Conservation (phyloP, 2,888 invertebrate genomes). For the Eupithecia dodoneata region DNA sequence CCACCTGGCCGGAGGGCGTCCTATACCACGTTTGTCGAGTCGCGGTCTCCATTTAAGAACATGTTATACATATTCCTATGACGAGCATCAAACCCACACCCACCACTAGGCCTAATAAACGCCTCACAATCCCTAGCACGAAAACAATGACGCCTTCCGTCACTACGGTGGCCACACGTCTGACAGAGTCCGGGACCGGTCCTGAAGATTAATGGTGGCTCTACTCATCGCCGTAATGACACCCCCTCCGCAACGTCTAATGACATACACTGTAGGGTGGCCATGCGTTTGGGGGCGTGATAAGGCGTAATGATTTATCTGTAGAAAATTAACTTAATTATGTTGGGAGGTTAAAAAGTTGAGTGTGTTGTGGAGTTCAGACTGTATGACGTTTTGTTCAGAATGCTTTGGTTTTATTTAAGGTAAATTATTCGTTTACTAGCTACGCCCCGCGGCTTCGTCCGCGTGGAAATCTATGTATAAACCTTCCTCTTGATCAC, state of each 20-base stretch:
- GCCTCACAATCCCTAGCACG: constrained; percentile 27
- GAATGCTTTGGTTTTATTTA: neutral
- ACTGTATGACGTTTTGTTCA: neutral
- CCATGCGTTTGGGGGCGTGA: constrained; percentile 23
- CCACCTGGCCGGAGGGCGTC: no score
- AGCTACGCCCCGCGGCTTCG: no score
- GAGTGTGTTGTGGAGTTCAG: neutral
- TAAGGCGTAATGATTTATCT: constrained; percentile 18
- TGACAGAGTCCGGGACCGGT: constrained; percentile 80
- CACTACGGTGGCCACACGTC: constrained; percentile 78
- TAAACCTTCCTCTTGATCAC: no score
- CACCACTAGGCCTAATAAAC: constrained; percentile 17
- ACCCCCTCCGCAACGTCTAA: constrained; percentile 77
- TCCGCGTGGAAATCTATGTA: no score
- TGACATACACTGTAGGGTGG: constrained; percentile 76
- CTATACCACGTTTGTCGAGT: no score
- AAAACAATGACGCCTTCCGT: constrained; percentile 32
- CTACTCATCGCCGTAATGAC: constrained; percentile 84
- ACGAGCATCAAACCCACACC: neutral
- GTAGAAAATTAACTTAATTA: constrained; percentile 9
- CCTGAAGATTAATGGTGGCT: constrained; percentile 79
- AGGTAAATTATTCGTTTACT: no score
- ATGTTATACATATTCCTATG: neutral
- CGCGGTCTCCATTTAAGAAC: no score
- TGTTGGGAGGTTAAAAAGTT: neutral